Evolutionary conservation across 2,888 invertebrate genomes (phyloP), one percentile per base, ranked within the genome.

Genomic region (Dermolepida albohirtum): DNA sequence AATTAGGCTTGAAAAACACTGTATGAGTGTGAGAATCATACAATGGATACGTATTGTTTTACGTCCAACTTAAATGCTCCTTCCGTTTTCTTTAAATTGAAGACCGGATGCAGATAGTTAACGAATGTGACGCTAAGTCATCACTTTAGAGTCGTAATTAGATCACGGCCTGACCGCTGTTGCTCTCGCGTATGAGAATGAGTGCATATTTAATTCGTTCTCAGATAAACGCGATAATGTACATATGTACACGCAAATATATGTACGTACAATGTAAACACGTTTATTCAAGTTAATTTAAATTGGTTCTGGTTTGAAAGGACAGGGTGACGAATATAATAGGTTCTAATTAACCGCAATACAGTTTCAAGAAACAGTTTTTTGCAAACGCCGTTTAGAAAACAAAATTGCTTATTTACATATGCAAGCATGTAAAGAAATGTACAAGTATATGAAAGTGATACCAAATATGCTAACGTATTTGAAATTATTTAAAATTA

Each of bases 91-190:
- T 82, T 82, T 70, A 80, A 80, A 80, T 79, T 78, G 74, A 77
- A 73, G 75, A 77, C 78, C 81, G 83, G 82, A 82, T 79, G 81
- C 77, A 78, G 74, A 77, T 79, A 72, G 80, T 83, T 82, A 82
- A 78, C 77, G 76, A 76, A 79, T 80, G 76, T 80, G 81, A 82
- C 81, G 83, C 83, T 78, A 83, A 83, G 81, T 82, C 80, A 82
- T 83, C 80, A 81, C 65, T 68, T 68, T 66, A 59, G 39, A 39
- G 51, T 51, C 49, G 49, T 68, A 68, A 68, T 68, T 68, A 68
- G 68, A 68, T 68, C 68, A 68, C 68, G 65, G 64, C 65, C 68
- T 43, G 55, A 57, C 66, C 66, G 66, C 49, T 59, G 59, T 59
- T 44, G 66, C 50, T 55, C 66, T 49, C 51, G 54, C 44, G 55